Percentiles rank a stretch among this genome's conserved stretches.
These are phyloP conservation scores for Saccostrea glomerata DNA, from an alignment of 1,140 invertebrate species.

Conservation along the genomic window DNA sequence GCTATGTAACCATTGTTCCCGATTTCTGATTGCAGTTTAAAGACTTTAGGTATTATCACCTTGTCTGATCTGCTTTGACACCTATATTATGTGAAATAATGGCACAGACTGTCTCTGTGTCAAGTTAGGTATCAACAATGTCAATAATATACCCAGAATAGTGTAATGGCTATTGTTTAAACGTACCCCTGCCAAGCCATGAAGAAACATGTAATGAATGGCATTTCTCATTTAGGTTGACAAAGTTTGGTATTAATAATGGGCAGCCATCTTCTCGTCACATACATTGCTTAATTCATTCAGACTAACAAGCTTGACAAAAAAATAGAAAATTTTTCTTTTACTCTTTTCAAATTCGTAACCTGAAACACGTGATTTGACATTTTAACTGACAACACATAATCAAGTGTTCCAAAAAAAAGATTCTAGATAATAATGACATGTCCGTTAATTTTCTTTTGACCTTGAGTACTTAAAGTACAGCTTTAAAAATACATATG, in stretches of 20 bases:
- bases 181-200: slow-evolving; percentile 14
- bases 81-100: not conserved
- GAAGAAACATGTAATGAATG: slow-evolving; percentile 36
- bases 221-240: not conserved
- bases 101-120: slow-evolving; percentile 10
- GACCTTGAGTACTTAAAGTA: too few relatives aligned
- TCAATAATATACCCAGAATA: not conserved
- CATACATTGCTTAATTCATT: not conserved
- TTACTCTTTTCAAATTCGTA: not conserved
- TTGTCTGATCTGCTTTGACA: slow-evolving; percentile 9
- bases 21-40: not conserved
- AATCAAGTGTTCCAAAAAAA: too few relatives aligned
- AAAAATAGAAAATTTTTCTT: not conserved
- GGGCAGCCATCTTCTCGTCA: not conserved
- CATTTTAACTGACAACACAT: not conserved
- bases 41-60: slow-evolving; percentile 4
- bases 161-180: slow-evolving; percentile 13
- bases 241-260: slow-evolving; percentile 7
- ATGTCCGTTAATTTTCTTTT: too few relatives aligned
- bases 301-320: slow-evolving; percentile 8
- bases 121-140: not conserved
- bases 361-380: not conserved
- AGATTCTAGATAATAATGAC: too few relatives aligned
- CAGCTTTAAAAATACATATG: not conserved
- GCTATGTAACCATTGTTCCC: not conserved